Evolutionary conservation across 1,140 invertebrate genomes (phyloP), one percentile per base, ranked within the genome.

Genomic region (Vanessa tameamea): DNA sequence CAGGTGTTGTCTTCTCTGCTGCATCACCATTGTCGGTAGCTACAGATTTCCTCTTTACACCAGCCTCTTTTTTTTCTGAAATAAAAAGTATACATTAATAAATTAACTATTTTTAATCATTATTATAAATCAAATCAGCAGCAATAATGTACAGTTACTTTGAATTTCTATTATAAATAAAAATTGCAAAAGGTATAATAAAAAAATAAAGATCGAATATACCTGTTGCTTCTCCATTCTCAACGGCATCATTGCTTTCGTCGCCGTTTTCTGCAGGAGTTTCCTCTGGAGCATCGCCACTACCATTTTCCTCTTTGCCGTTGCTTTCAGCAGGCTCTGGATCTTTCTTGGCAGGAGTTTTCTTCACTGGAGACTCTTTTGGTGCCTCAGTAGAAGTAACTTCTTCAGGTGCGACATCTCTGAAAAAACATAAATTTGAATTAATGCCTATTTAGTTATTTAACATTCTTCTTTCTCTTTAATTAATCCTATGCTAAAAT

Each of bases 31-130:
- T 93, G 72, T 95, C 95, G 6, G 91, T 93, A 15, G 91, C 92
- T 16, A 94, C 94, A 47, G 95, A 96, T 94, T 96, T 96, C 93
- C 96, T 95, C 88, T 96, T 96, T 88, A 95, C 94, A 78, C 93
- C 90, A 75, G 86, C 63, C 51, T 91, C 87, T 76, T 88, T 88
- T 77, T 87, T 87, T 81, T 92, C 90, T 91, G 86, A 78, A 85
- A 88, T 14, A 50, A 16, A 65, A 71, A 76, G 65, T 63, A 9
- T 43, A 6, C 37, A 9, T 43, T 43, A 43, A 11, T 13, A 64
- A 73, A 73, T 73, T 12, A 69, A 31, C 57, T n/a, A 71, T 48
- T 14, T 64, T 31, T 48, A 63, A 20, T 61, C 57, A 6, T 3
- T n/a, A 57, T 69, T 23, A 20, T 48, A 13, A 13, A 48, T 47